Base-by-base conservation (phyloP, 2,888 invertebrate species). In the Pseudococcus viburni region DNA sequence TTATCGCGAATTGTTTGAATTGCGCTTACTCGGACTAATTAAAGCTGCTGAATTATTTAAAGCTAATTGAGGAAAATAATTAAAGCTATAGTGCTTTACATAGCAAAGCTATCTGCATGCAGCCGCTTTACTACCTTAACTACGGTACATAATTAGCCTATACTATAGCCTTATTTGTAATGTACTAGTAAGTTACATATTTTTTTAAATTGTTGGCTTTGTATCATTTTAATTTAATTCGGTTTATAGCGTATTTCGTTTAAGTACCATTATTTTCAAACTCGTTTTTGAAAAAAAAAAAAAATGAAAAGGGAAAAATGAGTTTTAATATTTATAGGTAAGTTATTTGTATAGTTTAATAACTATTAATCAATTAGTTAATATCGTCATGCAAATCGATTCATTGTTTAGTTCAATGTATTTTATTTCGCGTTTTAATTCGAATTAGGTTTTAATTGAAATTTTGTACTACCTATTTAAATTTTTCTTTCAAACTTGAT, bases 91-190 rank as follows among this genome's bases (percentile, higher is more conserved):
- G 80, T 83, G 80, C 46, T 83, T 83, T 46, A 83, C 46, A 83
- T 46, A 83, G 80, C 80, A 46, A 83, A 83, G 80, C 80, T 33
- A 83, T 83, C 46, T 83, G 80, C 80, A 83, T 83, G 80, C 80
- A 83, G 46, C 42, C 46, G 42, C n/a, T 42, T 83, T 83, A 83
- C 80, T 83, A 83, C 80, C 80, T 83, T 46, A 83, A 83, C 80
- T 83, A 83, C 80, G 19, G 26, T 68, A 73, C 22, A 64, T 64
- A 22, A 64, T 64, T 64, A 64, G 64, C 64, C 64, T 64, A 64
- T 64, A 64, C 64, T 64, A 64, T 64, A 12, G 64, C 64, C 22
- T 19, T 64, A 64, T 64, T 64, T 64, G 22, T 64, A 22, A 64
- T 22, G 64, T 64, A 22, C 64, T 64, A 59, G 15, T 59, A 64